phyloP scores from a whole-genome alignment of 2,797 vertebrate species.

The Chelon labrosus region DNA sequence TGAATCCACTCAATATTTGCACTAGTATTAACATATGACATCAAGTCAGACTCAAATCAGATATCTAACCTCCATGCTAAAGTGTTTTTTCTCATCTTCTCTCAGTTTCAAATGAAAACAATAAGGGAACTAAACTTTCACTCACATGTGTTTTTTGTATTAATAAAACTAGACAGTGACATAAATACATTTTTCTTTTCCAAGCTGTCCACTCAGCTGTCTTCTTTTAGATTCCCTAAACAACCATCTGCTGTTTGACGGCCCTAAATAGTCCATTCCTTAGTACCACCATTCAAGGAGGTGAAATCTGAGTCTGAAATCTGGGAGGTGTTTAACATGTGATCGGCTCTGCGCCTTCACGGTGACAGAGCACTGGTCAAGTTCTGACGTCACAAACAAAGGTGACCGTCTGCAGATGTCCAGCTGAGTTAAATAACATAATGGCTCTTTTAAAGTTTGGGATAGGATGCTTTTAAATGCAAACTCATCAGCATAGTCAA shows the following conservation, averaged over 20 bases:
- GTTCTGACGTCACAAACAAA: constrained; percentile 18
- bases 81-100: background rate
- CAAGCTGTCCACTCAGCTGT: constrained; percentile 25
- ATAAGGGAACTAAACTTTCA: background rate
- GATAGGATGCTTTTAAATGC: background rate
- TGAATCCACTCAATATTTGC: background rate
- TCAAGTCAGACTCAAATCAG: too few relatives aligned
- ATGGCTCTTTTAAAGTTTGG: background rate
- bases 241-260: constrained; percentile 26
- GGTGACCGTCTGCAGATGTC: constrained; percentile 10
- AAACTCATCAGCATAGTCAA: too few relatives aligned
- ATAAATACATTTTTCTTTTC: constrained; percentile 2
- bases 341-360: constrained; percentile 36
- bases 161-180: background rate
- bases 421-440: background rate
- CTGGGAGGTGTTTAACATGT: constrained; percentile 38
- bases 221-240: constrained; percentile 19
- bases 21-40: too few relatives aligned
- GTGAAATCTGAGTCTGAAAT: constrained; percentile 64
- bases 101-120: background rate
- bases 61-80: too few relatives aligned
- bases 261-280: constrained; percentile 56
- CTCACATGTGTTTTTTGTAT: background rate
- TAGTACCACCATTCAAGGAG: constrained; percentile 58
- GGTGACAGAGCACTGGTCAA: constrained; percentile 13